A percentile compares a stretch with the other conserved stretches of the same genome.
Evolutionary conservation across 1,140 invertebrate genomes (phyloP).

Genomic region (Wiebesia pumilae): DNA sequence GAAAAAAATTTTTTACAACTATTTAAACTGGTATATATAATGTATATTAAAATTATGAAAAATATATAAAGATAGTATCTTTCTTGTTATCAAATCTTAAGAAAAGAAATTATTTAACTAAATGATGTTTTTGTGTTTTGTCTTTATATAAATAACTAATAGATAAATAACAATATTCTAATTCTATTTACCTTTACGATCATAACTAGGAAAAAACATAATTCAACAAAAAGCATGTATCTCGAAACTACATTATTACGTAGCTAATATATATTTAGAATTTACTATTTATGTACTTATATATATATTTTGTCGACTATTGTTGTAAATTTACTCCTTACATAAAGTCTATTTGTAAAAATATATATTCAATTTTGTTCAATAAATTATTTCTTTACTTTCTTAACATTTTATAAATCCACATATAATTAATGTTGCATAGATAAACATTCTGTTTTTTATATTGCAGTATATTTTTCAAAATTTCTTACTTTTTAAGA

Average conservation of each 20-base stretch:
- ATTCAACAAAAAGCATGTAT: neutral
- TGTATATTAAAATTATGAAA: neutral
- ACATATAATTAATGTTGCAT: too few relatives aligned
- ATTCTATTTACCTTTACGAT: neutral
- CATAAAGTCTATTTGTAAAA: conserved; percentile 8
- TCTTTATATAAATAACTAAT: neutral
- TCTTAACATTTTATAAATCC: too few relatives aligned
- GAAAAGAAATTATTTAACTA: too few relatives aligned
- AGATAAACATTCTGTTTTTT: too few relatives aligned
- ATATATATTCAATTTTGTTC: neutral
- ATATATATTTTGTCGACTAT: neutral
- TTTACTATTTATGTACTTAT: conserved; percentile 1
- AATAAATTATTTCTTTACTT: neutral
- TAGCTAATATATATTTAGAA: neutral
- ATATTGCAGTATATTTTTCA: too few relatives aligned
- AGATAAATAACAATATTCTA: neutral
- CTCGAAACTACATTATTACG: neutral
- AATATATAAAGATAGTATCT: neutral
- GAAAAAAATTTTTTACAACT: neutral
- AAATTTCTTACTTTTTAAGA: too few relatives aligned
- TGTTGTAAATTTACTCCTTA: neutral
- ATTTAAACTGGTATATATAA: neutral
- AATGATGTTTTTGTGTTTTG: neutral
- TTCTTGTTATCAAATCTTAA: too few relatives aligned
- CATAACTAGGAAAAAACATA: neutral